phyloP scores from a whole-genome alignment of 1,140 invertebrate genomes.

The Sminthurides bifidus region DNA sequence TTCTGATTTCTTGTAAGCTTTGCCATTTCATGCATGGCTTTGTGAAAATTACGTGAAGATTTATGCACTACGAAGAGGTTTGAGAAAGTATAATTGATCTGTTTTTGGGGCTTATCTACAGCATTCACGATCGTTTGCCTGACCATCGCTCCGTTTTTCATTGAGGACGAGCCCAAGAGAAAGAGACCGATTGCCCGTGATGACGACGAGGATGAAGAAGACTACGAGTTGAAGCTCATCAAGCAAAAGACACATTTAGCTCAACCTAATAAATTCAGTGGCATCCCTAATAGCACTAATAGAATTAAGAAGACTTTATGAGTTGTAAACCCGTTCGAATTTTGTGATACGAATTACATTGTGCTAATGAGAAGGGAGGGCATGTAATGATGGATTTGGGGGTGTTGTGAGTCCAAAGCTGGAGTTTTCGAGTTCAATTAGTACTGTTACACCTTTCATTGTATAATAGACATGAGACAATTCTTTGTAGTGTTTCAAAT shows the following conservation, averaged over 20 bases:
- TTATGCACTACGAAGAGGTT: not conserved
- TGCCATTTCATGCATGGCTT: slow-evolving; percentile 23
- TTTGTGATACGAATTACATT: no score
- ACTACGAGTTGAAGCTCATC: slow-evolving; percentile 7
- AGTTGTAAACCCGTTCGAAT: no score
- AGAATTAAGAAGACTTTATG: slow-evolving; percentile 16
- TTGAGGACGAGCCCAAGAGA: slow-evolving; percentile 23
- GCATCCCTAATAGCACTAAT: slow-evolving; percentile 3
- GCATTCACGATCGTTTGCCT: slow-evolving; percentile 30
- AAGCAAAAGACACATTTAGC: slow-evolving; percentile 14
- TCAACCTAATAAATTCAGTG: not conserved
- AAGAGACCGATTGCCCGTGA: slow-evolving; percentile 9
- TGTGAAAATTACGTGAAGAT: slow-evolving; percentile 10
- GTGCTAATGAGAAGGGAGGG: no score
- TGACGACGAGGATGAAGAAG: slow-evolving; percentile 23
- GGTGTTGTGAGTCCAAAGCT: no score
- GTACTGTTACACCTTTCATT: no score
- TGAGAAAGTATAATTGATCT: not conserved
- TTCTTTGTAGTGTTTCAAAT: no score
- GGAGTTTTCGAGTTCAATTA: no score
- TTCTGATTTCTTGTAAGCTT: slow-evolving; percentile 23
- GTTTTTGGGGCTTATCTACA: slow-evolving; percentile 5
- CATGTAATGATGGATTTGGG: no score
- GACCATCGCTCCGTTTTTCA: slow-evolving; percentile 25
- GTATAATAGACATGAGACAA: no score